Conservation (phyloP, 2,888 invertebrate genomes). For the Hemaris fuciformis region DNA sequence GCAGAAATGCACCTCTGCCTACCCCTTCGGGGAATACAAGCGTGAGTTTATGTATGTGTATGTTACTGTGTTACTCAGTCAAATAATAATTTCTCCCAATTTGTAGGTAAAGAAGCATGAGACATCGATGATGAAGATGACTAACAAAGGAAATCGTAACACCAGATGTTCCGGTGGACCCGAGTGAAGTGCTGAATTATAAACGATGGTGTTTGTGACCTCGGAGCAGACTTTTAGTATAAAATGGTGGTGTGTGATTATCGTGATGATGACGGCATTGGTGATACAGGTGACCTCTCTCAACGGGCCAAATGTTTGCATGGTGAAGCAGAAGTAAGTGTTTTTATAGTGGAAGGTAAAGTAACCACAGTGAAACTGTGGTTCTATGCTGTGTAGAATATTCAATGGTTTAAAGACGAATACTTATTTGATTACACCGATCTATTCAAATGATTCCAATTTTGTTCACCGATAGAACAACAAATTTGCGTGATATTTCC, state of each 20-base stretch:
- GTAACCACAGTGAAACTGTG: too few relatives aligned
- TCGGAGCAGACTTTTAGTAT: slow-evolving; percentile 19
- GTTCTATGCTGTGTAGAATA: too few relatives aligned
- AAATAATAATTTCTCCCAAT: not conserved
- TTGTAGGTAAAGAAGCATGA: not conserved
- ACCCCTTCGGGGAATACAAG: too few relatives aligned
- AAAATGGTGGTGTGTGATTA: slow-evolving; percentile 44
- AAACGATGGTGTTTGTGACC: slow-evolving; percentile 28
- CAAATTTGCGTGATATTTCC: too few relatives aligned
- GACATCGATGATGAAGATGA: not conserved
- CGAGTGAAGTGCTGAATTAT: slow-evolving; percentile 2
- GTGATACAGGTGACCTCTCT: slow-evolving; percentile 49
- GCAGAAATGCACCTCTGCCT: too few relatives aligned
- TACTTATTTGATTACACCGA: too few relatives aligned
- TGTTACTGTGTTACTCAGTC: too few relatives aligned
- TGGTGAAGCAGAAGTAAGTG: slow-evolving; percentile 77
- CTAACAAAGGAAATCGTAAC: not conserved
- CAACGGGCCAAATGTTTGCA: slow-evolving; percentile 74
- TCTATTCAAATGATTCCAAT: too few relatives aligned
- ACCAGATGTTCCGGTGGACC: not conserved
- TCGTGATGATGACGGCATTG: slow-evolving; percentile 39
- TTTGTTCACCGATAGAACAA: too few relatives aligned
- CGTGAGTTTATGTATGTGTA: too few relatives aligned
- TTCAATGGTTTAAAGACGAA: too few relatives aligned
- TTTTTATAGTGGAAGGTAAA: not conserved